Percentiles rank a stretch among this genome's conserved stretches.
Evolutionary conservation across 2,797 vertebrate species (phyloP).

Genomic region (Catostomus latipinnis): DNA sequence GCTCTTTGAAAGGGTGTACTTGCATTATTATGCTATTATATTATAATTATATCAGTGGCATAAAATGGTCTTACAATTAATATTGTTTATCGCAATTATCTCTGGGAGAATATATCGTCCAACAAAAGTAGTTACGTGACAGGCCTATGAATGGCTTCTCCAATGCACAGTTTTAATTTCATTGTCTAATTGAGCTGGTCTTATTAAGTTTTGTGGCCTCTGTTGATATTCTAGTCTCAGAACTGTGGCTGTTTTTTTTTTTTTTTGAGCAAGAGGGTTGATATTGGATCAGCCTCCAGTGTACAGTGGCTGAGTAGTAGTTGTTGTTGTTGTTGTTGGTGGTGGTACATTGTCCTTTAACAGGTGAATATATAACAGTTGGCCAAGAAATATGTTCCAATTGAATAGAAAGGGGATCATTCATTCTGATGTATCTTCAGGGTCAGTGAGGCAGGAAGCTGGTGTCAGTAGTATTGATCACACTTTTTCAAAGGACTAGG

Average conservation of each 20-base stretch:
- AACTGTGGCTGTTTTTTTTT: too few relatives aligned
- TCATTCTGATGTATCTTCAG: slow-evolving; percentile 36
- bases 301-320: neutral
- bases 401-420: slow-evolving; percentile 12
- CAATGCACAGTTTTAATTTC: neutral
- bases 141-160: neutral
- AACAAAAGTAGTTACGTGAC: too few relatives aligned
- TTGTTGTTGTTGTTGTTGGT: too few relatives aligned
- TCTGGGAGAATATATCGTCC: too few relatives aligned
- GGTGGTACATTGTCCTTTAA: neutral
- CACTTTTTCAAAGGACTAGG: slow-evolving; percentile 33
- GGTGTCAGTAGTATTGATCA: slow-evolving; percentile 50
- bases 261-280: too few relatives aligned
- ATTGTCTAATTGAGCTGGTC: neutral
- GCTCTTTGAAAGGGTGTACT: too few relatives aligned
- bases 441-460: slow-evolving; percentile 29
- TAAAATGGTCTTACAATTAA: too few relatives aligned
- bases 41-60: too few relatives aligned
- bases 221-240: neutral
- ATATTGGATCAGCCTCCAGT: too few relatives aligned
- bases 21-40: too few relatives aligned
- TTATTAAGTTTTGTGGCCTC: neutral
- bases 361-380: slow-evolving; percentile 19
- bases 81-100: too few relatives aligned
- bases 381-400: slow-evolving; percentile 26